Base-by-base conservation (phyloP, 2,888 invertebrate genomes). In the Nomada ruficornis region DNA sequence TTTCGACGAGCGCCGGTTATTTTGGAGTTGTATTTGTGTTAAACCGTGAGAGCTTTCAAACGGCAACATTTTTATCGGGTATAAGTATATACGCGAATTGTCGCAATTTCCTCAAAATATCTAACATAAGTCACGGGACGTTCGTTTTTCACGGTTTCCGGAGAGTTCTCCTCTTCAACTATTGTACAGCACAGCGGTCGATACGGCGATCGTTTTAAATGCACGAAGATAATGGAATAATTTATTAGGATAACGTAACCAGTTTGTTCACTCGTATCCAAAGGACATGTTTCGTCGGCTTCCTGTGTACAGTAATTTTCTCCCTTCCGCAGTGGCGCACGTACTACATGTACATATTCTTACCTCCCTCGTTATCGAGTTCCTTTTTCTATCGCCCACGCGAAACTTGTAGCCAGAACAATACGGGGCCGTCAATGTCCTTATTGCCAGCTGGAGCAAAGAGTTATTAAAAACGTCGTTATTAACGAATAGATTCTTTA, bases 241-340 rank as follows among this genome's bases (percentile, higher is more conserved):
- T 77, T 85, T 64, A 81, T 86, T 77, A 64, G 57, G 62, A 82
- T 88, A 89, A 83, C 77, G 67, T 36, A 81, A 88, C 83, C 83
- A 74, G 87, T 84, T 86, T 82, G 85, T 80, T 81, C 77, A 70
- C 65, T 81, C 69, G 75, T 85, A 82, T 72, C 59, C 71, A 75
- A 78, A 84, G 82, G 80, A 82, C 84, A 70, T 67, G 79, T 77
- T 83, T 84, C 36, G 65, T 76, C 73, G 67, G 64, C 83, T 88
- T 89, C 83, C 69, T 72, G 83, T 57, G 63, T 54, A 52, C 69
- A 82, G 84, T 80, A 47, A 76, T 59, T 44, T 52, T 36, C 62
- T 64, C 62, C 57, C 50, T 57, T 81, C 55, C 26, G 52, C 42
- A 36, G 64, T 63, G 15, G 42, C 67, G 36, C 50, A 59, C 54